Evolutionary conservation across 2,113 vertebrate genomes (phyloP).

Genomic region (Hylia prasina): DNA sequence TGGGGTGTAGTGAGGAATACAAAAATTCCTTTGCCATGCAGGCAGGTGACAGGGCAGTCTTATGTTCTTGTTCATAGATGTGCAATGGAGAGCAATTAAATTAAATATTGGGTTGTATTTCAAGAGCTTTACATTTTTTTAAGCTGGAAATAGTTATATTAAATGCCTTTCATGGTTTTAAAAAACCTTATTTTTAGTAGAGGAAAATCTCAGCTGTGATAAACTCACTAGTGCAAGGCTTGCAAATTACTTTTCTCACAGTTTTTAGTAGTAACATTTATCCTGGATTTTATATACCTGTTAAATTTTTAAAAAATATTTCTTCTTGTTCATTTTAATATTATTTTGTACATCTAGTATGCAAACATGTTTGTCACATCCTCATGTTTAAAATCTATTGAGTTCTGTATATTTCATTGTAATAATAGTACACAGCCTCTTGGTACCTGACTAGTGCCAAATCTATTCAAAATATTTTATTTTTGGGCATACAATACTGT

Average conservation of each 20-base stretch:
- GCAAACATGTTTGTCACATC: background rate
- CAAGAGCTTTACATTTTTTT: background rate
- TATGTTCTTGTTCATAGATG: background rate
- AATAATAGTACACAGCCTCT: background rate
- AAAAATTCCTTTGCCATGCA: background rate
- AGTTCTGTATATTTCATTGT: background rate
- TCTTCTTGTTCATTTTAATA: background rate
- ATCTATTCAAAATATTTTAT: slow-evolving; percentile 12
- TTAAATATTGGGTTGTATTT: background rate
- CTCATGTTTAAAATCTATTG: background rate
- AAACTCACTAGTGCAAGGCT: background rate
- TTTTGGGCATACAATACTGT: slow-evolving; percentile 40
- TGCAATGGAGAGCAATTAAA: background rate
- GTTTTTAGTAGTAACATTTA: background rate
- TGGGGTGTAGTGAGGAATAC: background rate
- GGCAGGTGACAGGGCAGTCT: background rate
- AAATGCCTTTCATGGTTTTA: background rate
- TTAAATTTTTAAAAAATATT: background rate
- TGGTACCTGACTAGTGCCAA: slow-evolving; percentile 24
- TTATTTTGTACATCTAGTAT: background rate
- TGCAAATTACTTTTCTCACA: background rate
- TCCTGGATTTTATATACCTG: background rate
- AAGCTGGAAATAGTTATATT: background rate
- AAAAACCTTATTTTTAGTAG: background rate
- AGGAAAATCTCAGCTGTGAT: background rate